Base-by-base conservation (phyloP, 2,888 invertebrate species). In the Alitta virens region DNA sequence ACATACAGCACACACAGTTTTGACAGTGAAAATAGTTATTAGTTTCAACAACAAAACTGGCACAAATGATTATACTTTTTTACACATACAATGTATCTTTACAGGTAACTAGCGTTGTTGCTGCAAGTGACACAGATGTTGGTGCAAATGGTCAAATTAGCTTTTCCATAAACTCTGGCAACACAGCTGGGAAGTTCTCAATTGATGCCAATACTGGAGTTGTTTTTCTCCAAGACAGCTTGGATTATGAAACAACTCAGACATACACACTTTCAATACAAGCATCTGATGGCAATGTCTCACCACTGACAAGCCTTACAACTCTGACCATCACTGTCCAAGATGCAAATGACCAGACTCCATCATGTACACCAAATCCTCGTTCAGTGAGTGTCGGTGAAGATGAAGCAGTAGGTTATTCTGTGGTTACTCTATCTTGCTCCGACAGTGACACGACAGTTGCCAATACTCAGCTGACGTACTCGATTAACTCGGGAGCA, bases 311-410 rank as follows among this genome's bases (percentile, higher is more conserved):
- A n/a, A 42, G 25, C 46, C 18, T 25, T 14, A 23, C 43, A 5
- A 24, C 43, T 26, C 43, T 56, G 2, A 56, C 43, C 24, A 46
- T 56, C 1, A 56, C 43, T 18, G 56, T 56, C n/a, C n/a, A 21
- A 23, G 56, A 56, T 27, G 56, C n/a, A 5, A 56, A 56, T 26
- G 56, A 56, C 56, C 21, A 56, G 26, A 43, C 24, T 9, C 56
- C 56, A 2, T n/a, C 25, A 14, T 56, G 40, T 25, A 24, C 43
- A 12, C 16, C 16, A 3, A 25, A 2, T 3, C 24, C 24, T 18
- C 43, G 43, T n/a, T 24, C 56, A 1, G 56, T 24, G 24, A 42
- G 14, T n/a, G 33, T 33, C 33, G 33, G 33, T 7, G 33, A 33
- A 33, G 56, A 56, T 42, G 43, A 26, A 16, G 21, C 56, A 43